Evolutionary conservation across 2,888 invertebrate genomes (phyloP), one percentile per base, ranked within the genome.

Genomic region (Scrobipalpa costella): DNA sequence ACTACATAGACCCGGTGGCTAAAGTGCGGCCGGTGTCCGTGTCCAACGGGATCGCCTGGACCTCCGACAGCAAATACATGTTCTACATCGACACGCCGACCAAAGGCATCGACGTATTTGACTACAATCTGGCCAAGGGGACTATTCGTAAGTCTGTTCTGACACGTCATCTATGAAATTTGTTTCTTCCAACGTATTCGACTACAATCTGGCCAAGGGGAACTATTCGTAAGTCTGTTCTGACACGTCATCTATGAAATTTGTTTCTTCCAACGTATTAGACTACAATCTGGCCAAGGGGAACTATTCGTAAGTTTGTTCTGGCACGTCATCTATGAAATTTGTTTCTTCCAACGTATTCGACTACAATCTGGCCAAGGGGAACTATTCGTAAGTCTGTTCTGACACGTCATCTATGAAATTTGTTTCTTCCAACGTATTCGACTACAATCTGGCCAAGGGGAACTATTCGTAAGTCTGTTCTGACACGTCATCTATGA

Each of bases 1-100:
- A 87, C 69, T 78, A 82, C 67, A 65, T 77, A 0, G 66, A 84
- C 59, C 89, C 85, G 0, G 78, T 71, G 57, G 80, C 75, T 2
- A 84, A 84, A 67, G 83, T 90, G 1, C 79, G 85, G 0, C 91
- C 91, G 0, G 94, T 95, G 19, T 92, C 93, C 11, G 92, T 96
- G n/a, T 96, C 96, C 55, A 97, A 97, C 74, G 97, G 97, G 1
- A 81, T 97, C 7, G 94, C 94, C 0, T 97, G 96, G 96, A 95
- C 94, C 17, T 77, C 86, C 0, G 94, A 95, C 73, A 93, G 94
- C 74, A 92, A 93, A 67, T 93, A 92, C 71, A 94, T 97, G 92
- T 97, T 95, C 83, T 97, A 95, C 81, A 95, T 96, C 40, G 97
- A 97, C 83, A 93, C 95, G 0, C 92, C 93, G 0, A 94, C 95